Evolutionary conservation across 1,140 invertebrate species (phyloP).

Genomic region (Babylonia areolata): DNA sequence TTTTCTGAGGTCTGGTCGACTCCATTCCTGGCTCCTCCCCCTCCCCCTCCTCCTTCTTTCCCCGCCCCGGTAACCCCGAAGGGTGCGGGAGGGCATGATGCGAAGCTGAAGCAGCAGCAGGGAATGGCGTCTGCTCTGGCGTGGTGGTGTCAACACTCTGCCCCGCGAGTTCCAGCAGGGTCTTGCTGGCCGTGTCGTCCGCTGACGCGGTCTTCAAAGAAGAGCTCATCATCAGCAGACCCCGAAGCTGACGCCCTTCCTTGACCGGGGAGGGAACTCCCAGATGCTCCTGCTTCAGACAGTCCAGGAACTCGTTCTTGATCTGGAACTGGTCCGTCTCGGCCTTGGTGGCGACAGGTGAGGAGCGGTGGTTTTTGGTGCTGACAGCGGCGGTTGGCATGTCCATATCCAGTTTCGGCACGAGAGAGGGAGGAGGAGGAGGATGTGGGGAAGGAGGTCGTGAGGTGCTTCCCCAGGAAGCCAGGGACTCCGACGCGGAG

Average conservation of each 20-base stretch:
- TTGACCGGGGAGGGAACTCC: background rate
- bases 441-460: too few relatives aligned
- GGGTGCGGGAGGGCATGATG: background rate
- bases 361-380: too few relatives aligned
- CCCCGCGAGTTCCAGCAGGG: background rate
- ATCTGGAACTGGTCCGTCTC: background rate
- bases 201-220: background rate
- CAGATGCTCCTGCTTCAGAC: background rate
- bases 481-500: too few relatives aligned
- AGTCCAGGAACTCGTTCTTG: background rate
- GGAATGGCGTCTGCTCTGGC: background rate
- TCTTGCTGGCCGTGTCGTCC: background rate
- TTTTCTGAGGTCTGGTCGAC: background rate
- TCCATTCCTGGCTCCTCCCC: background rate
- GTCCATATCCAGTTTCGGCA: too few relatives aligned
- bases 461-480: too few relatives aligned
- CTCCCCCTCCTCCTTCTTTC: background rate
- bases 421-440: too few relatives aligned
- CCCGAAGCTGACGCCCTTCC: slow-evolving; percentile 3
- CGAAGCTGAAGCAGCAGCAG: background rate
- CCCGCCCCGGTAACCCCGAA: background rate
- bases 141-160: background rate
- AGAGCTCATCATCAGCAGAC: background rate
- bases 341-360: too few relatives aligned
- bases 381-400: too few relatives aligned